Base-by-base conservation (phyloP, 2,113 vertebrate species). In the Microtus richardsoni region DNA sequence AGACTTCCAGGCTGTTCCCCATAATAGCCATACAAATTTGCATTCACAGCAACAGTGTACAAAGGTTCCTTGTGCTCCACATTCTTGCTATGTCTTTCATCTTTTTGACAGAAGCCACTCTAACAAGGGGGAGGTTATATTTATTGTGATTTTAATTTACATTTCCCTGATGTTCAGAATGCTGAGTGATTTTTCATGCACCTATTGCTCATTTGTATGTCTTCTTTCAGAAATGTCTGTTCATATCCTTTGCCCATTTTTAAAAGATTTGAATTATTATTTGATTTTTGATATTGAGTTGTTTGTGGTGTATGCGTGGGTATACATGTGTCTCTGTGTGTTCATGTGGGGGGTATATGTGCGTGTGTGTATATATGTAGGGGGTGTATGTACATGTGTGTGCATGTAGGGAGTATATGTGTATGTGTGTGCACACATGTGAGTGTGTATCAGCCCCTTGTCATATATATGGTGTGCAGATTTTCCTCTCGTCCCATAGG, bases 51-150 rank as follows among this genome's bases (percentile, higher is more conserved):
- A 89, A 60, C 9, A 41, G 52, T 70, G 47, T 22, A 24, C 10
- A 73, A 80, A 47, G 52, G 26, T 73, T 79, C 2, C 64, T 21
- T 73, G 41, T 41, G 33, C 64, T 73, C 7, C 44, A 73, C 4
- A 19, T 80, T 75, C 84, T 47, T 68, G 24, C 30, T 44, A 30
- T 66, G 62, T 13, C 68, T 88, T 91, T 95, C 47, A 88, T 88
- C 36, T 68, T 88, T 95, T 47, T 66, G 30, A 88, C 28, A 83
- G 49, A 95, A 89, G 85, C n/a, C 30, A 75, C 83, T 84, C n/a
- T 84, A 84, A 60, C n/a, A 88, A 17, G 58, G 47, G 30, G 82
- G 78, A 89, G 49, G 47, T 83, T 17, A 89, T 77, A 68, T 60
- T 82, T 79, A 74, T 79, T 86, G 44, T 80, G 28, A 7, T 54